A percentile compares a stretch with the other conserved stretches of the same genome.
Evolutionary conservation across 2,113 vertebrate genomes (phyloP).

Genomic region (Rhinoderma darwinii): DNA sequence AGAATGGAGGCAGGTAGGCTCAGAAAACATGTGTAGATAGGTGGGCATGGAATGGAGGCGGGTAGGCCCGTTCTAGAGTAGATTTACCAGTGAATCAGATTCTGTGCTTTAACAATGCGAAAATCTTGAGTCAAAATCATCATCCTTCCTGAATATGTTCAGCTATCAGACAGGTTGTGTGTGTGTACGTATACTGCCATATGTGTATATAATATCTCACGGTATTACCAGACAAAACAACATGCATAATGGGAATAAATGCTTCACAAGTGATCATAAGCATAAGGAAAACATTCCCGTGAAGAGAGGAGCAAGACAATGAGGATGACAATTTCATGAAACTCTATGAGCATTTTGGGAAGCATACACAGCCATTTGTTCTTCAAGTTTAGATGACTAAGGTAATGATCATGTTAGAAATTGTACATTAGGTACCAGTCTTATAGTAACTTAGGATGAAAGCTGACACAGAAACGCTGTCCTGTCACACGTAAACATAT

Average conservation of each 20-base stretch:
- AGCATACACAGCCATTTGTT: not conserved
- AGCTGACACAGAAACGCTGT: no score
- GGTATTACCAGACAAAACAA: constrained; percentile 29
- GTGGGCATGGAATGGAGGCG: not conserved
- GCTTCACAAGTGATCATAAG: not conserved
- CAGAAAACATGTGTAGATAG: not conserved
- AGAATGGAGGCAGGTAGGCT: not conserved
- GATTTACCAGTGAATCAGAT: not conserved
- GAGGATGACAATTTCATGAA: not conserved
- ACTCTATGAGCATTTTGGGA: not conserved
- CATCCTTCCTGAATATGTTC: constrained; percentile 30
- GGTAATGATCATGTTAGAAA: no score
- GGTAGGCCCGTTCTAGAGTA: not conserved
- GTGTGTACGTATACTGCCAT: constrained; percentile 37
- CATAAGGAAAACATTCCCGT: not conserved
- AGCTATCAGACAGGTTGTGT: constrained; percentile 28
- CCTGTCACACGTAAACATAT: no score
- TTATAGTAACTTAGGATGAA: no score
- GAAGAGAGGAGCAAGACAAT: not conserved
- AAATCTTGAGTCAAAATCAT: constrained; percentile 15
- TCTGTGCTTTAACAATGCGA: not conserved
- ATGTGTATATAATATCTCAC: constrained; percentile 23
- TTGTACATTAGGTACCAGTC: no score
- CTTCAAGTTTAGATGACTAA: not conserved
- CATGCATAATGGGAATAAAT: constrained; percentile 27